Evolutionary conservation across 1,140 invertebrate species (phyloP), one percentile per base, ranked within the genome.

Genomic region (Zophobas morio): DNA sequence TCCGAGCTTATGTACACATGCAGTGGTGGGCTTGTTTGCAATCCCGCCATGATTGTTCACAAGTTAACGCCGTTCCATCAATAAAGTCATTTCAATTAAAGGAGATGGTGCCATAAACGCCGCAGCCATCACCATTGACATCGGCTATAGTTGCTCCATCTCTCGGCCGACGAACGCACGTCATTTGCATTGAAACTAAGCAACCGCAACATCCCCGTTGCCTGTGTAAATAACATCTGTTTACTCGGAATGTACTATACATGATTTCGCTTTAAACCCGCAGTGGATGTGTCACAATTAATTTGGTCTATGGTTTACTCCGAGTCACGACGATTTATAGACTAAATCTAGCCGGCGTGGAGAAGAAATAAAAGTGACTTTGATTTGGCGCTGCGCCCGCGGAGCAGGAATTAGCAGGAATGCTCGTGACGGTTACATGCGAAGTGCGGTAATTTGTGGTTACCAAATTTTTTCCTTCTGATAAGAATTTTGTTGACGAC

Each of bases 61-160:
- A 72, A 72, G 47, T 72, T 72, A 53, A 51, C 70, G 51, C 70
- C 51, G 40, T 56, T 72, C 57, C 72, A 74, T 54, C 72, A 74
- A 74, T 74, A 74, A 75, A 75, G 54, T 63, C 73, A 75, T 75
- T 63, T 75, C 73, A 75, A 75, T 75, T 75, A 75, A 46, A 60
- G 57, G 20, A n/a, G 54, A 63, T 75, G 33, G 54, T 47, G 40
- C 34, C 6, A 75, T 42, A 60, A 56, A 63, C 54, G 32, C 20
- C 54, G 34, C 39, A 73, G 35, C 54, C 49, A 54, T 73, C 37
- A 39, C 49, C 71, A 73, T 73, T 56, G 47, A 54, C 51, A 35
- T 66, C 42, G 20, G 20, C 33, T 33, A 39, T 66, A 37, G 2
- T 42, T 42, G 8, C 60, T 66, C 60, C 39, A 66, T 66, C 60